Percentiles rank a stretch among this genome's conserved stretches.
These are phyloP conservation scores for Leuciscus idus DNA, from an alignment of 2,113 vertebrate genomes.

Conservation along the genomic window DNA sequence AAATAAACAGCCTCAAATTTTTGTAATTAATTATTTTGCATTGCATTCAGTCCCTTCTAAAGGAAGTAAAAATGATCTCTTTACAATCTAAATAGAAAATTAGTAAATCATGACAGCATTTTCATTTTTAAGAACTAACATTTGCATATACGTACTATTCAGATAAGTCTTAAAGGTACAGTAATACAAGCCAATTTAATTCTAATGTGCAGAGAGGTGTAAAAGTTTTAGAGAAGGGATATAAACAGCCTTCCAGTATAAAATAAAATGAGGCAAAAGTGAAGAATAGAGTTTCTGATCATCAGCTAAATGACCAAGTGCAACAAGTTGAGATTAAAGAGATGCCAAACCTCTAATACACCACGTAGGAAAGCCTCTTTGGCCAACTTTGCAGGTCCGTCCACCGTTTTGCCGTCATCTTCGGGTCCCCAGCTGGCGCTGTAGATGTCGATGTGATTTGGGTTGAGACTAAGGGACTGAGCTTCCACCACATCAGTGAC, in stretches of 20 bases:
- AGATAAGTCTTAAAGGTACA: neutral
- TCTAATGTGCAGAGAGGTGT: neutral
- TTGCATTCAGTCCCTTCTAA: neutral
- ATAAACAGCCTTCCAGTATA: neutral
- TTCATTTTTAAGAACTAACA: too few relatives aligned
- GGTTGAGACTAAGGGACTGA: conserved; percentile 92
- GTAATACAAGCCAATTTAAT: neutral
- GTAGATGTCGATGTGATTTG: conserved; percentile 92
- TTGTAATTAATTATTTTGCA: neutral
- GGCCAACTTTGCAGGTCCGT: conserved; percentile 92
- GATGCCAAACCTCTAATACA: conserved; percentile 84
- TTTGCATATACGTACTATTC: neutral
- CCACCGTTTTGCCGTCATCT: conserved; percentile 95
- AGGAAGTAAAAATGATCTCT: too few relatives aligned
- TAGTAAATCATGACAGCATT: too few relatives aligned
- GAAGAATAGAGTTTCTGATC: neutral
- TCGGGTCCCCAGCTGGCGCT: conserved; percentile 95
- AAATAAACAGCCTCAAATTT: neutral
- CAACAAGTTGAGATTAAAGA: neutral
- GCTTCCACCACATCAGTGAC: conserved; percentile 97
- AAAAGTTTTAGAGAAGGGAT: neutral
- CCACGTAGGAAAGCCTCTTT: conserved; percentile 94
- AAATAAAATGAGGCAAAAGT: neutral
- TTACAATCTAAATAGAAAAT: too few relatives aligned
- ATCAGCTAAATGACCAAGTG: neutral